These are phyloP conservation scores for Drosophila kikkawai DNA, from an alignment of 1,140 invertebrate genomes.

Conservation along the genomic window DNA sequence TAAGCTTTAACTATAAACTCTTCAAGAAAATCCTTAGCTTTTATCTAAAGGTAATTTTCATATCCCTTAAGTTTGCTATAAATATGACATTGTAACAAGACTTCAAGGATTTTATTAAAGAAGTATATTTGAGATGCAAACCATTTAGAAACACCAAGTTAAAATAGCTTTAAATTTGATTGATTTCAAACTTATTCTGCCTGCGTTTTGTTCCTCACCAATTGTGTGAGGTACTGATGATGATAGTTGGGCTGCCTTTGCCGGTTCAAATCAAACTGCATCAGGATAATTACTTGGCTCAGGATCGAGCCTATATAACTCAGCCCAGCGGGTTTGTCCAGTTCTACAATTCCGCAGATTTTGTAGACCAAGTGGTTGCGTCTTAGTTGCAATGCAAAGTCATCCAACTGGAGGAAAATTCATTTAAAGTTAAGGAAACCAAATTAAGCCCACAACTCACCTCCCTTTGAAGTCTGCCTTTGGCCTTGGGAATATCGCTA, in stretches of 20 bases:
- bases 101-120: not conserved
- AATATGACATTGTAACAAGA: not conserved
- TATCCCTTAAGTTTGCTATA: not conserved
- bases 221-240: conserved; percentile 1
- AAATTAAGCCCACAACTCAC: conserved; percentile 3
- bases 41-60: not conserved
- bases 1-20: not conserved
- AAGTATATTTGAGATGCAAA: not conserved
- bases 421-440: not conserved
- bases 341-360: conserved; percentile 41
- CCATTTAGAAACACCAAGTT: not conserved
- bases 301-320: conserved; percentile 49
- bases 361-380: conserved; percentile 49
- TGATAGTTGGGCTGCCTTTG: not conserved
- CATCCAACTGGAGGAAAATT: conserved; percentile 39
- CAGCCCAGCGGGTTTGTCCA: conserved; percentile 54
- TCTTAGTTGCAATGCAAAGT: conserved; percentile 33
- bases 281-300: conserved; percentile 57
- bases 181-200: not conserved
- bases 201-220: not conserved
- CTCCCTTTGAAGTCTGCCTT: conserved; percentile 27
- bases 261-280: conserved; percentile 65
- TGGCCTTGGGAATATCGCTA: conserved; percentile 24
- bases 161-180: not conserved
- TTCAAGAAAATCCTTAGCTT: too few species aligned